Base-by-base conservation (phyloP, 2,888 invertebrate species). In the Saturnia japonica region DNA sequence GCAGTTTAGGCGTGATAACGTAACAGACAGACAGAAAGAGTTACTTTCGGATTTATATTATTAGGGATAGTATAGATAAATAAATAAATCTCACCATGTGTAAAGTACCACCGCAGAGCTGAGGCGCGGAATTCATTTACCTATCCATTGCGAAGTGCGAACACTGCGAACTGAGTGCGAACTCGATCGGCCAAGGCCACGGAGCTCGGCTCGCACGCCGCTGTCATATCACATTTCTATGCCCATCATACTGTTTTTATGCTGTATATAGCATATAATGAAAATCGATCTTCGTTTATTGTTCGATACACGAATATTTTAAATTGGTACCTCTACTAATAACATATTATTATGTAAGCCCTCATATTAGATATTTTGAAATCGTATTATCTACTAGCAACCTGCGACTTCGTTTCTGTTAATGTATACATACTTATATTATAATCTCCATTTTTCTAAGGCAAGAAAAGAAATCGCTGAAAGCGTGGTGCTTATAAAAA, bases 191-290 rank as follows among this genome's bases (percentile, higher is more conserved):
- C 64, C 64, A 64, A 64, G 64, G 64, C 19, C 40, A 34, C n/a
- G n/a, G n/a, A n/a, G n/a, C 34, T 34, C 9, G 19, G 64, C 64
- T 9, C 40, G 19, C 40, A 64, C n/a, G n/a, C 40, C 19, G 64
- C 64, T 64, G 64, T 40, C 14, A 64, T 64, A 64, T 64, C 64
- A 22, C 64, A 64, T 64, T 40, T 64, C 64, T 40, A 64, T 64
- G 1, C n/a, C 64, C 40, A n/a, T 64, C 64, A 40, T 8, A n/a
- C 4, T 12, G 19, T 7, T 3, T 64, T 64, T 64, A 64, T 40
- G 64, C 64, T 64, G 7, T 40, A n/a, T 40, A 40, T 19, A 40
- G 40, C 40, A 7, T 64, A 8, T 64, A 34, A 40, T 0, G 16
- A 14, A 40, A n/a, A 40, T 40, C 9, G 12, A n/a, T 40, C 40